These are phyloP conservation scores for Contarinia nasturtii DNA, from an alignment of 1,140 invertebrate genomes.

Conservation along the genomic window DNA sequence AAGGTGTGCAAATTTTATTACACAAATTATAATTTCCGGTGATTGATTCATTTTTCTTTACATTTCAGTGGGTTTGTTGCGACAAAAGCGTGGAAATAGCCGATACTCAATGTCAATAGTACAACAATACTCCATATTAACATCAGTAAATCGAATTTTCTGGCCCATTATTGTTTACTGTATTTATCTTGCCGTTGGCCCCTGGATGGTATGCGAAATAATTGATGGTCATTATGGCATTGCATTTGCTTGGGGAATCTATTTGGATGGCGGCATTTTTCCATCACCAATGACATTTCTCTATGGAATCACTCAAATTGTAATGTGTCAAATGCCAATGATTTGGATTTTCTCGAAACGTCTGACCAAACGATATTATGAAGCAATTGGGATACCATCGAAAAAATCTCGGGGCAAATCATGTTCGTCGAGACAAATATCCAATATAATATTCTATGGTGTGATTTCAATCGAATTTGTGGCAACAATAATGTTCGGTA, in stretches of 20 bases:
- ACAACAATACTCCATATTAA: slow-evolving; percentile 51
- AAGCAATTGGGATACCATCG: neutral
- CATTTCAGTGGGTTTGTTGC: slow-evolving; percentile 27
- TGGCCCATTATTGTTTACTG: slow-evolving; percentile 54
- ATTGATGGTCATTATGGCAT: slow-evolving; percentile 59
- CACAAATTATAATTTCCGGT: too few relatives aligned
- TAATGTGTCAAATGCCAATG: slow-evolving; percentile 51
- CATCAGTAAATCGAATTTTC: slow-evolving; percentile 50
- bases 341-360: slow-evolving; percentile 43
- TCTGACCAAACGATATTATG: slow-evolving; percentile 31
- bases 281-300: slow-evolving; percentile 66
- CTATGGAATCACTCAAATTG: slow-evolving; percentile 56
- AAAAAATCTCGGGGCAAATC: slow-evolving; percentile 4
- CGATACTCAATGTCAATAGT: slow-evolving; percentile 32
- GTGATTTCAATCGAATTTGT: slow-evolving; percentile 44
- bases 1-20: slow-evolving; percentile 22
- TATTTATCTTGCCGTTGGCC: slow-evolving; percentile 49
- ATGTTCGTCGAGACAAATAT: neutral
- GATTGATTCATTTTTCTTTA: too few relatives aligned
- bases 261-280: slow-evolving; percentile 51
- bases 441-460: slow-evolving; percentile 25
- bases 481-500: slow-evolving; percentile 56
- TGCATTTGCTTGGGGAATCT: slow-evolving; percentile 76
- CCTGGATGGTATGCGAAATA: slow-evolving; percentile 71
- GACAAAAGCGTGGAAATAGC: slow-evolving; percentile 29